Base-by-base conservation (phyloP, 2,797 vertebrate genomes). In the Channa striata region DNA sequence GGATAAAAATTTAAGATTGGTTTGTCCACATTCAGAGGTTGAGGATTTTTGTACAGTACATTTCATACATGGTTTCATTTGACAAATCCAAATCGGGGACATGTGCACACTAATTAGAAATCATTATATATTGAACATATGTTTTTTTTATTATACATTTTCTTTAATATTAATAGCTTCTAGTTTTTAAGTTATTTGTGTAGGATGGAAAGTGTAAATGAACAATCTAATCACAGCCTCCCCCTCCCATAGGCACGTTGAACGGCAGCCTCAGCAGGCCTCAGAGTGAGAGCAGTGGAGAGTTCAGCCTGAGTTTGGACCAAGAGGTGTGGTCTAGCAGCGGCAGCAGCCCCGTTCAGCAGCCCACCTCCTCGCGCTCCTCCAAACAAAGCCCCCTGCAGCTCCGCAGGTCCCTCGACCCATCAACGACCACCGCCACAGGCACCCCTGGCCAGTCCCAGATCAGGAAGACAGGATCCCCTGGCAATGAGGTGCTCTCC, bases 221-320 rank as follows among this genome's bases (percentile, higher is more conserved):
- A 61, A 6, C 4, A 11, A 20, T 17, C 37, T 56, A 16, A 73
- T 17, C 7, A 0, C 10, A 3, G 3, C 14, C 23, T 11, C 13
- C 10, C 34, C 6, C 13, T 58, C 9, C 52, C 17, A 10, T 77
- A 97, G 97, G 96, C 90, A 91, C 95, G 14, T 30, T 94, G 85
- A 95, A 94, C 81, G 96, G 92, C 72, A 90, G 68, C 82, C 93
- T 95, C 74, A 97, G 95, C 93, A 89, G 97, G 57, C 97, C 97
- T 4, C 97, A 97, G 53, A 99, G 97, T 21, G 97, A 98, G 93
- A 98, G 96, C 95, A 99, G 97, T 6, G 97, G 97, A 2, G 98
- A 99, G 86, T 99, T 98, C 86, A 97, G 96, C 72, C 91, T 97
- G 42, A 94, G 95, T 19, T 90, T 97, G 48, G 97, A 99, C 72